Evolutionary conservation across 2,888 invertebrate genomes (phyloP), one percentile per base, ranked within the genome.

Genomic region (Hirtodrosophila duncani): DNA sequence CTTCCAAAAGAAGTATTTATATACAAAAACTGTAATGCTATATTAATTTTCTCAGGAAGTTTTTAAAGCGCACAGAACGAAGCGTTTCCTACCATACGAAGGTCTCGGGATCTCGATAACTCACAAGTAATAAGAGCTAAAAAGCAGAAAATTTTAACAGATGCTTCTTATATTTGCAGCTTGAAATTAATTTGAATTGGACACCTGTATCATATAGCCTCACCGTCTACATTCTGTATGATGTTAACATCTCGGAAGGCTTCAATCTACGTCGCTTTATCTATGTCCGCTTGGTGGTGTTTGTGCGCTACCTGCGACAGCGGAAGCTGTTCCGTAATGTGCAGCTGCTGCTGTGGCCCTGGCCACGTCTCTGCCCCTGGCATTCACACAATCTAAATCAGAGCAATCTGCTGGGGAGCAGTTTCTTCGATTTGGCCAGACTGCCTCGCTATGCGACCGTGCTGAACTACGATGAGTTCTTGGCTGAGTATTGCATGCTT

Each of bases 231-330:
- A 87, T 99, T 43, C 89, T 99, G 36, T 99, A 98, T 86, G 97
- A 98, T 84, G 93, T 99, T 0, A 99, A 99, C 88, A 93, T 92
- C 2, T 93, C 94, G 0, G 99, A 99, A 88, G 99, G 99, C 0
- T 99, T 99, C 83, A 99, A 99, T 88, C 89, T 99, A 57, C 89
- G 98, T 9, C 90, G 99, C 21, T 99, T 99, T 88, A 98, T 99
- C 1, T 99, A 96, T 82, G 92, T 99, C 89, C 90, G 99, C 67
- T 89, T 97, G 75, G 97, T 98, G 1, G 92, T 94, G 33, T 91
- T 98, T 82, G 89, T 95, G 0, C 89, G 92, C 18, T 90, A 91
- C 51, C 88, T 96, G 42, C 89, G 90, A 49, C 88, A 89, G 46
- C 84, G 87, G 0, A 53, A 46, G 1, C 67, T 59, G 0, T 87